Percentiles rank a stretch among this genome's conserved stretches.
Evolutionary conservation across 2,113 vertebrate genomes (phyloP).

Genomic region (Callithrix jacchus): DNA sequence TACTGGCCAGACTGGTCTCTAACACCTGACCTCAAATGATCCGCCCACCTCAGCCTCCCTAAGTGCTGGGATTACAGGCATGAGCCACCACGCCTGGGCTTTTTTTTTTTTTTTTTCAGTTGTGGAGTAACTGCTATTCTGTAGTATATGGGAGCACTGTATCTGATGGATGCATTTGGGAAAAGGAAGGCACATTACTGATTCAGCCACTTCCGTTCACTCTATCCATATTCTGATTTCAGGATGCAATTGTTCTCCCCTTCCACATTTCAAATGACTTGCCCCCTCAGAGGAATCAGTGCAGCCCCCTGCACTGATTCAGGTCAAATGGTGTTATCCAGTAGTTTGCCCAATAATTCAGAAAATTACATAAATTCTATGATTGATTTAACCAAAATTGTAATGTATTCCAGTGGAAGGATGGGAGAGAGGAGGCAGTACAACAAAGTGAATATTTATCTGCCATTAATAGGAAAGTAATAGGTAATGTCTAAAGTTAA

Average conservation of each 20-base stretch:
- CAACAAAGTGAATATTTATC: too few species aligned
- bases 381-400: neutral
- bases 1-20: too few species aligned
- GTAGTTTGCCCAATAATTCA: neutral
- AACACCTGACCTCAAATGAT: too few species aligned
- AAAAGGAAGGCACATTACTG: neutral
- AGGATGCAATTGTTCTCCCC: too few species aligned
- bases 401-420: neutral
- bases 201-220: neutral
- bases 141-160: too few species aligned
- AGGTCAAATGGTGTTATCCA: neutral
- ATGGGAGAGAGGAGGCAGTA: neutral
- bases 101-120: too few species aligned
- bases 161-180: neutral
- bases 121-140: too few species aligned
- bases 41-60: too few species aligned
- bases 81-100: too few species aligned
- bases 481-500: neutral
- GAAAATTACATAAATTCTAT: neutral
- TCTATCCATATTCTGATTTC: neutral
- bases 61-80: too few species aligned
- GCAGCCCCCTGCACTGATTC: too few species aligned
- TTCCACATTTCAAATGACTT: neutral
- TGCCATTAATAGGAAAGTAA: neutral
- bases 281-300: too few species aligned